phyloP scores from a whole-genome alignment of 2,888 invertebrate species.

The Masnerella sp. region DNA sequence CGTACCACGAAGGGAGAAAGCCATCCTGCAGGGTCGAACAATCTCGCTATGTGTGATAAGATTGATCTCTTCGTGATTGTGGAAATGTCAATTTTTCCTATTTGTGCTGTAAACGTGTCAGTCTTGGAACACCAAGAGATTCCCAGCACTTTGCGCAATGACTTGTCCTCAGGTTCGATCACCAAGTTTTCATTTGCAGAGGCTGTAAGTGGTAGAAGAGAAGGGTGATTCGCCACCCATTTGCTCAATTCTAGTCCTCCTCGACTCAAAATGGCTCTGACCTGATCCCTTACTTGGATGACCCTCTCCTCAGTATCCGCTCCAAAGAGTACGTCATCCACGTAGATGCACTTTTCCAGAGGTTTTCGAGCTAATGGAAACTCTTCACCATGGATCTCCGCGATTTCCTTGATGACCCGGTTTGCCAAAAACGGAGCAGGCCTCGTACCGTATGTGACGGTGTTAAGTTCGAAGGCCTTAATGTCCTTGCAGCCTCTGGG shows the following conservation, averaged over 20 bases:
- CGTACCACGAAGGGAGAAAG: background rate
- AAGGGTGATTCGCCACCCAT: background rate
- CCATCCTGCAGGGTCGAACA: background rate
- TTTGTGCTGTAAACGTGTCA: conserved; percentile 1
- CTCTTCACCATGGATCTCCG: background rate
- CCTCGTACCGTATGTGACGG: conserved; percentile 5
- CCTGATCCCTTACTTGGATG: no score
- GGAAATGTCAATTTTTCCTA: background rate
- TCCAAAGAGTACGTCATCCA: background rate
- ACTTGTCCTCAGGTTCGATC: background rate
- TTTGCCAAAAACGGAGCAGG: conserved; percentile 7
- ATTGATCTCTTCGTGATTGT: background rate
- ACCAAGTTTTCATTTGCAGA: background rate
- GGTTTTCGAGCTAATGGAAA: background rate
- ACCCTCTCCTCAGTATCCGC: background rate
- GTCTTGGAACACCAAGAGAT: background rate
- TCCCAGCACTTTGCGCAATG: background rate
- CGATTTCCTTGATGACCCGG: background rate
- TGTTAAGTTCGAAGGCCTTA: conserved; percentile 8
- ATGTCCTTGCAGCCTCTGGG: background rate
- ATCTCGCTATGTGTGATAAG: background rate
- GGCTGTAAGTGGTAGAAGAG: background rate
- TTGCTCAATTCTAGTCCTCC: background rate
- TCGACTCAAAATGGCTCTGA: background rate
- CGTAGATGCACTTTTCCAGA: background rate